Conservation (phyloP, 2,113 vertebrate genomes). For the Felis chaus region DNA sequence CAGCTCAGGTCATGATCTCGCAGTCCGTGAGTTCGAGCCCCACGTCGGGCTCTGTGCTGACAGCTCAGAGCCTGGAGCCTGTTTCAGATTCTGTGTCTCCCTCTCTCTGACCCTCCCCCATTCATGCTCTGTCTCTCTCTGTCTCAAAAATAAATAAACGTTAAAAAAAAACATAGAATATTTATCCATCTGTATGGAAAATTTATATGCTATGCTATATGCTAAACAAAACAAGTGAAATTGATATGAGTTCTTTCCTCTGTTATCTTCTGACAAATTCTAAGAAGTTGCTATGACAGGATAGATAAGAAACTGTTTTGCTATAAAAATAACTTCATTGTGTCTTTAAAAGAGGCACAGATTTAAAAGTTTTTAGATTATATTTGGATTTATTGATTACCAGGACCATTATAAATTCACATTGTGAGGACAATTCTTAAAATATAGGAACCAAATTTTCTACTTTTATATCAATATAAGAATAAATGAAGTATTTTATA, state of each 20-base stretch:
- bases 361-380: background rate
- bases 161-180: background rate
- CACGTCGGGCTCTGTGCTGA: no score
- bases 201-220: background rate
- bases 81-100: no score
- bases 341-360: background rate
- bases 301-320: background rate
- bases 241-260: background rate
- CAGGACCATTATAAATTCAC: background rate
- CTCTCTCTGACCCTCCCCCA: no score
- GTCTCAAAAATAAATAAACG: no score
- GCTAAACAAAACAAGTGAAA: background rate
- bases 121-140: no score
- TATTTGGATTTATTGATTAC: conserved; percentile 52
- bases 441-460: background rate
- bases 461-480: background rate
- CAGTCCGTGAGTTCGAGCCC: no score
- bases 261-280: background rate
- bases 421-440: background rate
- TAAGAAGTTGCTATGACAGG: background rate
- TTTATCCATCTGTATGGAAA: background rate
- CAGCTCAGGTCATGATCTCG: no score
- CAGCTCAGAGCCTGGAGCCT: no score
- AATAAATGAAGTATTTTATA: background rate
- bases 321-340: background rate